phyloP scores from a whole-genome alignment of 2,888 invertebrate species.

The Dryobota labecula region DNA sequence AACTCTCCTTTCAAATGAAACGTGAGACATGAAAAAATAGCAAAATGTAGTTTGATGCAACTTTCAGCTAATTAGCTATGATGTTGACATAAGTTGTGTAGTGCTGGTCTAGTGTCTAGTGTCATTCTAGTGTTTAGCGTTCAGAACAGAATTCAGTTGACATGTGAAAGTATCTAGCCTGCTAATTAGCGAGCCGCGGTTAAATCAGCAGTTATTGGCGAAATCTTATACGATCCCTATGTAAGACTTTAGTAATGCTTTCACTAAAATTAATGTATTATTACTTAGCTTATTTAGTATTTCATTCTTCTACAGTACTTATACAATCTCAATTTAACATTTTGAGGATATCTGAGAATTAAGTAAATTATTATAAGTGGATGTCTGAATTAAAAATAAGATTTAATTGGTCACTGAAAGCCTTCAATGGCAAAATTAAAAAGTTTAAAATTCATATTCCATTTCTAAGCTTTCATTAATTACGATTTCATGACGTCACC shows the following conservation, averaged over 20 bases:
- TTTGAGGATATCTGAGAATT: no score
- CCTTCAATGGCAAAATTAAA: not conserved
- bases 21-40: slow-evolving; percentile 29
- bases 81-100: slow-evolving; percentile 7
- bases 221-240: slow-evolving; percentile 33
- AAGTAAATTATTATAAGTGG: no score
- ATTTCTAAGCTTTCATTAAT: not conserved
- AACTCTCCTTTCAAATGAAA: slow-evolving; percentile 28
- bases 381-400: not conserved
- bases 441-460: not conserved
- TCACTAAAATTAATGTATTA: slow-evolving; percentile 14
- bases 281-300: not conserved
- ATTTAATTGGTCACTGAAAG: not conserved
- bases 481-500: not conserved
- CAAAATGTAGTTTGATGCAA: slow-evolving; percentile 13
- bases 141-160: slow-evolving; percentile 34
- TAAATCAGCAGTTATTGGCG: slow-evolving; percentile 18
- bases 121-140: slow-evolving; percentile 2
- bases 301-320: not conserved
- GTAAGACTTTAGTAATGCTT: slow-evolving; percentile 26
- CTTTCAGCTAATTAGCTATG: slow-evolving; percentile 33
- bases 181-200: slow-evolving; percentile 22
- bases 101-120: not conserved
- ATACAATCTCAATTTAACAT: not conserved
- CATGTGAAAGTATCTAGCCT: slow-evolving; percentile 56